A percentile compares a stretch with the other conserved stretches of the same genome.
Conservation (phyloP, 2,113 vertebrate species). For the Lanius ludovicianus region DNA sequence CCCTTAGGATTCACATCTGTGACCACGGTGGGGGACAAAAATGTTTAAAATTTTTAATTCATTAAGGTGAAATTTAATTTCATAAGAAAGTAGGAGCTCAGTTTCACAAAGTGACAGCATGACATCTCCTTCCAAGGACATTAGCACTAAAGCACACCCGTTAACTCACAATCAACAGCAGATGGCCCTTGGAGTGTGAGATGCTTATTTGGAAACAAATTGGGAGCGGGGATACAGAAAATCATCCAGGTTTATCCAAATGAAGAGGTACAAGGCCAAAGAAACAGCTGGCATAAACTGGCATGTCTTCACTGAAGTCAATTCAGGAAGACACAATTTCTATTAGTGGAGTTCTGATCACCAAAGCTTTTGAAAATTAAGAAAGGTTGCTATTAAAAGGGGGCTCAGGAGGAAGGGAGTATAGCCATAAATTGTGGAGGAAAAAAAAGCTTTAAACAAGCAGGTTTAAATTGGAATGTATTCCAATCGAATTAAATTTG, state of each 20-base stretch:
- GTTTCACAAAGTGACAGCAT: neutral
- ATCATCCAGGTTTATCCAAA: neutral
- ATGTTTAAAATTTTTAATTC: neutral
- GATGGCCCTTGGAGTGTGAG: neutral
- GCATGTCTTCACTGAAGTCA: neutral
- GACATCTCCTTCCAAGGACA: neutral
- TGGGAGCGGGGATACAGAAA: neutral
- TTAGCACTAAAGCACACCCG: neutral
- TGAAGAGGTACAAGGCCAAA: neutral
- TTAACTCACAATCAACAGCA: slow-evolving; percentile 29
- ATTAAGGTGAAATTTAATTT: neutral
- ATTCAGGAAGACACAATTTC: neutral
- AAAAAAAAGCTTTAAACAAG: neutral
- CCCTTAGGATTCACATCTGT: neutral
- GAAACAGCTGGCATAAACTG: neutral
- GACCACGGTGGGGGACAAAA: neutral
- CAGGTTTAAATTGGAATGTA: neutral
- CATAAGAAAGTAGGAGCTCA: neutral
- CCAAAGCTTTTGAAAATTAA: neutral
- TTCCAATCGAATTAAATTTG: neutral
- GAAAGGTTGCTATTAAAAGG: neutral
- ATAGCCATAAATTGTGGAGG: neutral
- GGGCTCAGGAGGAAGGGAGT: neutral
- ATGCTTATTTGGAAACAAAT: slow-evolving; percentile 15
- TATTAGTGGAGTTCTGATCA: neutral